phyloP scores from a whole-genome alignment of 2,113 vertebrate species.

The Dendropsophus ebraccatus region DNA sequence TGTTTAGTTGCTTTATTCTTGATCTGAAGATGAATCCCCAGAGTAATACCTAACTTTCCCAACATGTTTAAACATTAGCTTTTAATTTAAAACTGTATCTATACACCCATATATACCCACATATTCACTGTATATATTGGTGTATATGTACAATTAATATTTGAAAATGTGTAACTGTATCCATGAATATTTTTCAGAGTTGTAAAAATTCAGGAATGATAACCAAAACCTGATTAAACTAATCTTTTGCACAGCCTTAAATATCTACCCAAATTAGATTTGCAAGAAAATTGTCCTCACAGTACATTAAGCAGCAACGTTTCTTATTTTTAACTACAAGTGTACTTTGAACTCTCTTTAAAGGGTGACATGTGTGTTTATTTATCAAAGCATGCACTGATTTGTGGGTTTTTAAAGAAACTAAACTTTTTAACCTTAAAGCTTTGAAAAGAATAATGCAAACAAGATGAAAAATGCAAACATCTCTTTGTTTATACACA shows the following conservation, averaged over 20 bases:
- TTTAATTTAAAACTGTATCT: too few species aligned
- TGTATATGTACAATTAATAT: too few species aligned
- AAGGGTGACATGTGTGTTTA: constrained; percentile 22
- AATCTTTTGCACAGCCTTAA: background rate
- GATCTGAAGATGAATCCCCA: too few species aligned
- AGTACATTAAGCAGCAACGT: background rate
- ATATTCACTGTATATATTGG: too few species aligned
- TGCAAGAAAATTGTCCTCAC: constrained; percentile 13
- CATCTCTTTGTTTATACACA: constrained; percentile 9
- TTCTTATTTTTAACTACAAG: constrained; percentile 42
- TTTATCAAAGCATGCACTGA: constrained; percentile 11
- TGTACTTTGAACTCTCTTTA: constrained; percentile 20
- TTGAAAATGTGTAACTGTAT: background rate
- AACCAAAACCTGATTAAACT: constrained; percentile 28
- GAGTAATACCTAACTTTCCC: too few species aligned
- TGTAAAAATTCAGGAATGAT: constrained; percentile 20
- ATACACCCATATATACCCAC: too few species aligned
- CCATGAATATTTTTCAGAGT: constrained; percentile 5
- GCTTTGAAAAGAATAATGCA: background rate
- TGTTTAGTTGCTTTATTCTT: too few species aligned
- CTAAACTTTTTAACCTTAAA: constrained; percentile 27
- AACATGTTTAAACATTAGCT: too few species aligned
- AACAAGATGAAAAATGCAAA: constrained; percentile 25
- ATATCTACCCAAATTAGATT: constrained; percentile 44
- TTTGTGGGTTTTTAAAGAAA: constrained; percentile 17